Evolutionary conservation across 92 coral and sea anemone genomes (phyloP), one percentile per base, ranked within the genome.

Genomic region (Heliopora coerulea): DNA sequence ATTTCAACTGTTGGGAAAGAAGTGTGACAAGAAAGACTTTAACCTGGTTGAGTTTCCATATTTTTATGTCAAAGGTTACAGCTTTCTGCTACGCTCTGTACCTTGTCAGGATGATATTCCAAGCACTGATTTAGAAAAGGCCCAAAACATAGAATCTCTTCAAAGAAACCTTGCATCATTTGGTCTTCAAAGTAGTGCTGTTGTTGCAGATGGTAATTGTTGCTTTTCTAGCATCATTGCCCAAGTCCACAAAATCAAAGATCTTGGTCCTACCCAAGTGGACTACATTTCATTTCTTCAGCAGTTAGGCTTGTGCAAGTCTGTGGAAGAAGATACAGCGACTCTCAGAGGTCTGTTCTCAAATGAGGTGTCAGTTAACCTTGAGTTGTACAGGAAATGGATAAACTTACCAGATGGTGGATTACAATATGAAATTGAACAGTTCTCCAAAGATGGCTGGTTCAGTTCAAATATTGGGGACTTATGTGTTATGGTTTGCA

Each of bases 381-480:
- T 86, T 14, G 85, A 83, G 15, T 62, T 81, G 1, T 86, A 89
- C 78, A 83, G 72, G 33, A 80, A 86, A 19, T 89, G 90, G 96
- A 83, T 86, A 49, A 72, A 83, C 59, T 25, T 69, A 24, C 74
- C 83, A 21, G 82, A 70, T 14, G 61, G 67, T 25, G 65, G 61
- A 24, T 31, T 54, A 3, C 50, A 56, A 54, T 62, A 70, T 40
- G 79, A 78, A 21, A 74, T 86, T 18, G 80, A 81, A 54, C 78
- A 81, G 67, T 89, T 86, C 64, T 56, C 80, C 20, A 54, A 69
- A 3, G 83, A 84, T 50, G 90, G 96, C 6, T 78, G 65, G 60
- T 89, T 85, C 66, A 86, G 86, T 41, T 73, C 84, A 27, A 88
- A 86, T 49, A 80, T 89, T 23, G 96, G 96, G 9, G 96, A 89